These are phyloP conservation scores for Eupleurogrammus muticus DNA, from an alignment of 2,797 vertebrate genomes.

Conservation along the genomic window DNA sequence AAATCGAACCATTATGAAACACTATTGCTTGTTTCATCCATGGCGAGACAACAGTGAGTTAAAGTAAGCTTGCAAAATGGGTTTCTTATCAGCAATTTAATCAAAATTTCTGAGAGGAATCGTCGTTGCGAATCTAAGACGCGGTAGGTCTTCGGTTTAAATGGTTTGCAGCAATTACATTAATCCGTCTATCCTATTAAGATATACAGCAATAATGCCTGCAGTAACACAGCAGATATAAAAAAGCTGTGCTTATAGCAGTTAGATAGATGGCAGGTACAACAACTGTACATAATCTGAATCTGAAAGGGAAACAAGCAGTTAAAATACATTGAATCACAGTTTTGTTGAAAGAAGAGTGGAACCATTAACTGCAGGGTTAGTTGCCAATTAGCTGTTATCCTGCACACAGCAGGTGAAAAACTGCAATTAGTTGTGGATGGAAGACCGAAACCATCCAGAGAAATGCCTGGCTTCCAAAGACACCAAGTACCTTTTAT, in stretches of 20 bases:
- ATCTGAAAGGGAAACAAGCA: not conserved
- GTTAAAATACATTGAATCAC: not conserved
- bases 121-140: constrained; percentile 2
- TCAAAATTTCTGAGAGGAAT: not conserved
- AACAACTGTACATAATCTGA: constrained; percentile 9
- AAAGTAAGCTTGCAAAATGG: constrained; percentile 8
- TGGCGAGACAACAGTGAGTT: not conserved
- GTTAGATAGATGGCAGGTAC: not conserved
- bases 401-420: too few relatives aligned
- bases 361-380: not conserved
- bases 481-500: too few relatives aligned
- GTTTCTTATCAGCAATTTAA: not conserved
- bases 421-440: too few relatives aligned
- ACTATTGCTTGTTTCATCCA: constrained; percentile 42
- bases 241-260: not conserved
- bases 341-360: constrained; percentile 3
- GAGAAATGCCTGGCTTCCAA: too few relatives aligned
- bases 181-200: constrained; percentile 8
- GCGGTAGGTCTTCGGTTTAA: not conserved
- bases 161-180: constrained; percentile 23
- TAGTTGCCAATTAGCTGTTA: too few relatives aligned
- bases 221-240: not conserved
- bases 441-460: too few relatives aligned
- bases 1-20: constrained; percentile 41
- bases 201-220: constrained; percentile 17